Percentiles rank a stretch among this genome's conserved stretches.
These are phyloP conservation scores for Campoplex capitator DNA, from an alignment of 2,888 invertebrate species.

Conservation along the genomic window DNA sequence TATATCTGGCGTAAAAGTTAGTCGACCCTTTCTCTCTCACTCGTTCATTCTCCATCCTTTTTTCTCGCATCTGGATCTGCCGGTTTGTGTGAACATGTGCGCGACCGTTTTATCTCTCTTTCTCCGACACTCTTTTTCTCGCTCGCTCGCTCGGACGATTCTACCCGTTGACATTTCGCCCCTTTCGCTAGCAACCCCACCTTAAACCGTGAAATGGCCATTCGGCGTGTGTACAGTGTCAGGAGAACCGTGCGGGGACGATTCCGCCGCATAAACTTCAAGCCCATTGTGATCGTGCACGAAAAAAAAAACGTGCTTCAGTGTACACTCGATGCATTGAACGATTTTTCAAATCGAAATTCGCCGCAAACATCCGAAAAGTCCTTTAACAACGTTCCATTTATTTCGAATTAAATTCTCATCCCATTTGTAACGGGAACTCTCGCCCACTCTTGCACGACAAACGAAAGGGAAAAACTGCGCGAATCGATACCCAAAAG, in stretches of 20 bases:
- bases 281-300: conserved; percentile 7
- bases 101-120: conserved; percentile 42
- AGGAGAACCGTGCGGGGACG: conserved; percentile 66
- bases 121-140: conserved; percentile 40
- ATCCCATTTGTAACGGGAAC: conserved; percentile 45
- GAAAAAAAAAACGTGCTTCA: background rate
- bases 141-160: conserved; percentile 32
- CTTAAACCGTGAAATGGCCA: conserved; percentile 80
- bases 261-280: conserved; percentile 61
- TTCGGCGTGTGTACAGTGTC: conserved; percentile 73
- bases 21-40: conserved; percentile 25
- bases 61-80: conserved; percentile 8
- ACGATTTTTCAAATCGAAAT: conserved; percentile 68
- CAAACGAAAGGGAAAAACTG: background rate
- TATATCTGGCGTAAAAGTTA: conserved; percentile 78
- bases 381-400: conserved; percentile 57
- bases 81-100: conserved; percentile 61
- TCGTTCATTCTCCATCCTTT: conserved; percentile 27
- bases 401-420: conserved; percentile 74
- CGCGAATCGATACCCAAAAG: background rate
- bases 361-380: conserved; percentile 39
- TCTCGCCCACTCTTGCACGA: background rate
- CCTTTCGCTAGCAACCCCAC: conserved; percentile 73
- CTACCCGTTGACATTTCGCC: conserved; percentile 75
- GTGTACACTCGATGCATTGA: conserved; percentile 5